Conservation (phyloP, 2,113 vertebrate species). For the Zootoca vivipara region DNA sequence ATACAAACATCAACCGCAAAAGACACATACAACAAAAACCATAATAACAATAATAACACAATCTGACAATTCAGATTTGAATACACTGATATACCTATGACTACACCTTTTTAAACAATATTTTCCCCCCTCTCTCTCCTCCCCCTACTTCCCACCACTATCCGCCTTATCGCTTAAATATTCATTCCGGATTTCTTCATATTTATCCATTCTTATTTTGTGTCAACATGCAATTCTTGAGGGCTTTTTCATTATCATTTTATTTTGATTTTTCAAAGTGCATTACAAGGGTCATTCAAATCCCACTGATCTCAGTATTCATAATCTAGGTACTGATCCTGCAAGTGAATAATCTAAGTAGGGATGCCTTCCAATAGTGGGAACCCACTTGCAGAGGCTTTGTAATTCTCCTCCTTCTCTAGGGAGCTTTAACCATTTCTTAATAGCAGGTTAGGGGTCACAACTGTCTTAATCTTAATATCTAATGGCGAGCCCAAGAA, state of each 20-base stretch:
- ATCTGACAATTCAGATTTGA: too few species aligned
- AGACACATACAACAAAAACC: too few species aligned
- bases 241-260: background rate
- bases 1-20: too few species aligned
- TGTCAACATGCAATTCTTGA: too few species aligned
- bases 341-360: background rate
- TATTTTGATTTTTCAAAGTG: background rate
- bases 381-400: background rate
- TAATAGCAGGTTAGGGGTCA: background rate
- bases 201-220: too few species aligned
- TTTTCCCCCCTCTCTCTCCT: too few species aligned
- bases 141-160: too few species aligned
- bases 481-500: background rate
- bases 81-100: too few species aligned
- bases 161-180: too few species aligned
- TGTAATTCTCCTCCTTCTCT: background rate
- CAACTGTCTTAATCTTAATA: background rate
- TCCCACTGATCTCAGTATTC: background rate
- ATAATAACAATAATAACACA: too few species aligned
- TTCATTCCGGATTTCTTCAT: too few species aligned
- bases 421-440: background rate
- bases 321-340: background rate
- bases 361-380: background rate
- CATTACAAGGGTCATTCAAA: background rate
- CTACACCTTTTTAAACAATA: too few species aligned